Percentiles rank a stretch among this genome's conserved stretches.
phyloP scores from a whole-genome alignment of 2,113 vertebrate species.

The Apteryx mantelli region DNA sequence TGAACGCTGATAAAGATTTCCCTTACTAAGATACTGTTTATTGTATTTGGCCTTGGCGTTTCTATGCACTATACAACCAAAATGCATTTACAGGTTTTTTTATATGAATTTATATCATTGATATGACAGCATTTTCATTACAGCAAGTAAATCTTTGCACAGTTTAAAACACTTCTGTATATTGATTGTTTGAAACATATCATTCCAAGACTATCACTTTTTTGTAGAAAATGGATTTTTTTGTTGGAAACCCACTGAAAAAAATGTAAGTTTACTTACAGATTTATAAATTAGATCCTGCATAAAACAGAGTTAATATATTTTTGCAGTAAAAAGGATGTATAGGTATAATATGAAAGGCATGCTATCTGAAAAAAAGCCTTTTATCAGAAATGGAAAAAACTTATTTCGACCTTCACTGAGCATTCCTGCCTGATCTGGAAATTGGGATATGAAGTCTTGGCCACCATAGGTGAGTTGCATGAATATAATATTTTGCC shows the following conservation, averaged over 20 bases:
- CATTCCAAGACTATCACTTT: neutral
- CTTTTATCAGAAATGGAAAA: neutral
- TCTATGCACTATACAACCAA: neutral
- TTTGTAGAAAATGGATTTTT: neutral
- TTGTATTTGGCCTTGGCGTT: neutral
- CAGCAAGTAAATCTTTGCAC: neutral
- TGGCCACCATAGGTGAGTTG: neutral
- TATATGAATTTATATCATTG: neutral
- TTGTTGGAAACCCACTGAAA: neutral
- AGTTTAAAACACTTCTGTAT: neutral
- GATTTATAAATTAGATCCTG: neutral
- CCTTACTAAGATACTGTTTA: neutral
- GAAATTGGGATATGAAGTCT: neutral
- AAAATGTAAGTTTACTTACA: neutral
- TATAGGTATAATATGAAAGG: neutral
- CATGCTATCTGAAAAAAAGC: neutral
- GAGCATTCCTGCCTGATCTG: neutral
- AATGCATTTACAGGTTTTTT: neutral
- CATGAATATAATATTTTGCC: neutral
- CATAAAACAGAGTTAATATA: neutral
- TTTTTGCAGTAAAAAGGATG: neutral
- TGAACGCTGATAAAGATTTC: conserved; percentile 8
- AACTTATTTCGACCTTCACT: neutral
- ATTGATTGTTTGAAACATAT: neutral
- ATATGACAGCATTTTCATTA: neutral